Evolutionary conservation across 2,797 vertebrate genomes (phyloP).

Genomic region (Anableps anableps): DNA sequence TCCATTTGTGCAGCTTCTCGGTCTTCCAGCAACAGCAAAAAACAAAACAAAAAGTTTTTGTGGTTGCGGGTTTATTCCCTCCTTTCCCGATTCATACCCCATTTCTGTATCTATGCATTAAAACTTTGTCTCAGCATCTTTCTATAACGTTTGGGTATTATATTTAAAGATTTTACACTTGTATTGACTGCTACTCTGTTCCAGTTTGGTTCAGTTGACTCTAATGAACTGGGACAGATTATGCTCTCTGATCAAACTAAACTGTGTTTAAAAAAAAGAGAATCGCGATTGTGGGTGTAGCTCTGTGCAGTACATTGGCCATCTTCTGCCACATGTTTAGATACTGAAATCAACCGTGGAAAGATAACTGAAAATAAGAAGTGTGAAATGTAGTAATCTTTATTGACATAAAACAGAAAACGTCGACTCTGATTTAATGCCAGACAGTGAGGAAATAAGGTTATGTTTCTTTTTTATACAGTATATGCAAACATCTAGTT

Average conservation of each 20-base stretch:
- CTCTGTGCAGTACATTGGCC: too few relatives aligned
- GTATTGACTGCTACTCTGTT: background rate
- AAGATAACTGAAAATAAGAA: too few relatives aligned
- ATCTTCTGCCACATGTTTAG: too few relatives aligned
- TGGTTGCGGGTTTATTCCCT: background rate
- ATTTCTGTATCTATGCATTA: background rate
- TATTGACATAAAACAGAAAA: background rate
- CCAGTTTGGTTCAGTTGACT: background rate
- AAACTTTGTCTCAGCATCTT: background rate
- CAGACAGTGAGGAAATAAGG: background rate
- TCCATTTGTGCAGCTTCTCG: background rate
- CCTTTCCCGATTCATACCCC: background rate
- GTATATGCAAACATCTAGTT: background rate
- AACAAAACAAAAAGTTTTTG: too few relatives aligned
- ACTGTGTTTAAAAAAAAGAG: too few relatives aligned
- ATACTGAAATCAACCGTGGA: too few relatives aligned
- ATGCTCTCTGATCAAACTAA: too few relatives aligned
- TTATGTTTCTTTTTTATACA: background rate
- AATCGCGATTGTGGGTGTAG: too few relatives aligned
- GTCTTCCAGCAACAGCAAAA: background rate
- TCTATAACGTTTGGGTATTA: background rate
- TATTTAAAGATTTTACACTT: background rate
- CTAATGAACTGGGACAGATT: background rate
- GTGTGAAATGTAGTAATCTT: too few relatives aligned
- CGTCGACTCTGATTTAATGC: background rate